A percentile compares a stretch with the other conserved stretches of the same genome.
phyloP scores from a whole-genome alignment of 2,888 invertebrate genomes.

The Netelia virgata region DNA sequence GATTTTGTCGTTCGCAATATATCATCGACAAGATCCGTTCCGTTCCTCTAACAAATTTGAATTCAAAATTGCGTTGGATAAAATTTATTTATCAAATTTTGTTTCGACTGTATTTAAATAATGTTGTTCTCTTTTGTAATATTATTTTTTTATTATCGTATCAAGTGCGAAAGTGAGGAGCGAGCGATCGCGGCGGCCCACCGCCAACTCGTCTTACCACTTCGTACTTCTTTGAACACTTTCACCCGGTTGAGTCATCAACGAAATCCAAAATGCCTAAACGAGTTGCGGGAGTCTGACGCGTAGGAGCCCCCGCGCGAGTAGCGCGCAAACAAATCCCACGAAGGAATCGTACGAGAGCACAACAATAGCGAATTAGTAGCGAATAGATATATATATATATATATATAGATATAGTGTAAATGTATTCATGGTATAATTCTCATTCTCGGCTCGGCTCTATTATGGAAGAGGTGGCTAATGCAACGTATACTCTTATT shows the following conservation, averaged over 20 bases:
- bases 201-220: constrained; percentile 58
- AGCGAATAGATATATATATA: not conserved
- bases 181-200: not conserved
- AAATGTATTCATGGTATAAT: constrained; percentile 4
- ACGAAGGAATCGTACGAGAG: not conserved
- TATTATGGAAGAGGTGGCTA: constrained; percentile 28
- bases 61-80: no score
- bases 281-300: constrained; percentile 28
- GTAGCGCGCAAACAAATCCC: not conserved
- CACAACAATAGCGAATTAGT: not conserved
- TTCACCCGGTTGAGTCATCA: constrained; percentile 70
- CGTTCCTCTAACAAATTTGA: no score
- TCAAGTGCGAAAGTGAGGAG: not conserved
- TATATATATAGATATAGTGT: not conserved
- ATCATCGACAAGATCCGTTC: no score
- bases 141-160: not conserved
- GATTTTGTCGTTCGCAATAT: no score
- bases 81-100: no score
- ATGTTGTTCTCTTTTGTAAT: not conserved
- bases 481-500: constrained; percentile 57
- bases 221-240: constrained; percentile 61
- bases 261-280: constrained; percentile 68
- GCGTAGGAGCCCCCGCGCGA: not conserved
- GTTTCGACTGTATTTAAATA: not conserved
- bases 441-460: constrained; percentile 24